These are phyloP conservation scores for Cheirogaleus medius DNA, from an alignment of 2,113 vertebrate species.

Conservation along the genomic window DNA sequence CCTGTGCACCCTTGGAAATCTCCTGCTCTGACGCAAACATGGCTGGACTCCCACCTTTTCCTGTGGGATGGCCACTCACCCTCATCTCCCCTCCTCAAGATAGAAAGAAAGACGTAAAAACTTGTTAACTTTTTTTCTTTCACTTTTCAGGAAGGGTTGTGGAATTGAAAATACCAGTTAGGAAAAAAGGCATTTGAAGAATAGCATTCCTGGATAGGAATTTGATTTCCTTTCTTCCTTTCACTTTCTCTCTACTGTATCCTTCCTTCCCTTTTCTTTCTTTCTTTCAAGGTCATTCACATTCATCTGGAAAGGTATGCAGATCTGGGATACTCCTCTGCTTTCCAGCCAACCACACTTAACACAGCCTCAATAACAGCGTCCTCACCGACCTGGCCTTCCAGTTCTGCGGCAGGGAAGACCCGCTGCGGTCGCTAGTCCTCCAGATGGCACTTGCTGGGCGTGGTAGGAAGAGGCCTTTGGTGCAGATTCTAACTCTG, in stretches of 20 bases:
- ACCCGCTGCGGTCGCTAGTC: background rate
- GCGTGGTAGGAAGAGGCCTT: background rate
- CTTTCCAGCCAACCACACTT: background rate
- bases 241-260: too few relatives aligned
- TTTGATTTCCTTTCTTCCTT: background rate
- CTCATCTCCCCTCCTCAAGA: background rate
- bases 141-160: background rate
- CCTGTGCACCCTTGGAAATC: background rate
- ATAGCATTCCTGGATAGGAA: background rate
- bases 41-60: too few relatives aligned
- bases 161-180: background rate
- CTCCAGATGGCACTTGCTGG: background rate
- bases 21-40: background rate
- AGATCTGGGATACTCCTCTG: background rate
- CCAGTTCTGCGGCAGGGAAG: background rate
- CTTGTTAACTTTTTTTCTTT: background rate
- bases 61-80: background rate
- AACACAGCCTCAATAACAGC: background rate
- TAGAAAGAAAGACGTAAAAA: background rate
- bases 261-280: too few relatives aligned
- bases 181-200: background rate
- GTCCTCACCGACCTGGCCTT: background rate
- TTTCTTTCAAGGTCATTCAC: background rate
- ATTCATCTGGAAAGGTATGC: background rate
- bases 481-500: background rate